A percentile compares a stretch with the other conserved stretches of the same genome.
Conservation (phyloP, 2,113 vertebrate genomes). For the Erythrocebus patas region DNA sequence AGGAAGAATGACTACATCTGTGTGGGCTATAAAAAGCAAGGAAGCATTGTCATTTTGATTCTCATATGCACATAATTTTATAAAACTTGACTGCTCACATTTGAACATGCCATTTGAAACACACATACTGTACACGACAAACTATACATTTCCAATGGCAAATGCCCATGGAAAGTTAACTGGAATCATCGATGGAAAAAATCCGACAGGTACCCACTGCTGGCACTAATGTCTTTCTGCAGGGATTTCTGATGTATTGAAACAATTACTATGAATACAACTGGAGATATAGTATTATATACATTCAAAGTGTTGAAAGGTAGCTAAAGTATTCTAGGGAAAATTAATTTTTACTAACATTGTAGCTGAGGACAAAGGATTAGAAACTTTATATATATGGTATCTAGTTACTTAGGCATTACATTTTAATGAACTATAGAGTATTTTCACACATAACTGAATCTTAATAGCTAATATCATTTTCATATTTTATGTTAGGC, state of each 20-base stretch:
- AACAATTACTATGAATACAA: not conserved
- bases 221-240: not conserved
- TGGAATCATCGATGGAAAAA: not conserved
- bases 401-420: conserved; percentile 43
- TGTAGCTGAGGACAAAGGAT: not conserved
- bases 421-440: not conserved
- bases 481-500: not conserved
- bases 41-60: not conserved
- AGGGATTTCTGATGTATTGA: not conserved
- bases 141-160: not conserved
- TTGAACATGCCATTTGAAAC: not conserved
- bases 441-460: not conserved
- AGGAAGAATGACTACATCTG: conserved; percentile 52
- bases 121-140: not conserved
- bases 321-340: not conserved
- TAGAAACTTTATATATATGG: not conserved
- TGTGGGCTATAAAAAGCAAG: conserved; percentile 26
- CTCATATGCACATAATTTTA: conserved; percentile 41
- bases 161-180: not conserved
- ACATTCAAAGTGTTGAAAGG: not conserved
- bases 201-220: not conserved
- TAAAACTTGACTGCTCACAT: not conserved
- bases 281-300: not conserved
- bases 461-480: not conserved
- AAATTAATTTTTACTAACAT: not conserved